Conservation (phyloP, 53 echinoderm and acorn worm genomes). For the Crossaster papposus region DNA sequence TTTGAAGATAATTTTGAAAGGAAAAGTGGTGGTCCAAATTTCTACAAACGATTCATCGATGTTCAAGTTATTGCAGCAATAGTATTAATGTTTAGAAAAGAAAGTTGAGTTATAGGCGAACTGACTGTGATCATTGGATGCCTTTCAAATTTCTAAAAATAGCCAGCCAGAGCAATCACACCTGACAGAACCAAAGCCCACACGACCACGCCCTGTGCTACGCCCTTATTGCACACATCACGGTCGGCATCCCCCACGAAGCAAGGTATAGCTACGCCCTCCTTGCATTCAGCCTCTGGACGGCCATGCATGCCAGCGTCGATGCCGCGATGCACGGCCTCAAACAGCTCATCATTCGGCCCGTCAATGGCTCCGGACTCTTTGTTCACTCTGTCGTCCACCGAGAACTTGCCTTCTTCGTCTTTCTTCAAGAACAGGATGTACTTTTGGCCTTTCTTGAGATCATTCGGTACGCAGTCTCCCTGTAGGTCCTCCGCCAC, state of each 20-base stretch:
- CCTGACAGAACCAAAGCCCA: background rate
- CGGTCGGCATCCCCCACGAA: constrained; percentile 3
- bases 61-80: background rate
- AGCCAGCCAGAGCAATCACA: background rate
- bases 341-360: background rate
- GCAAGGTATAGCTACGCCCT: constrained; percentile 10
- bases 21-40: background rate
- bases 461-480: background rate
- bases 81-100: too few species aligned
- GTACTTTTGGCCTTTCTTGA: constrained; percentile 18
- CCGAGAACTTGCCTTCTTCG: background rate
- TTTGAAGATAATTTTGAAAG: background rate
- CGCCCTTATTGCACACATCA: background rate
- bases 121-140: background rate
- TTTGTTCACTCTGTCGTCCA: constrained; percentile 8
- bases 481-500: background rate
- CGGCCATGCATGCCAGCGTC: background rate
- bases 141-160: background rate
- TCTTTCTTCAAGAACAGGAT: constrained; percentile 1
- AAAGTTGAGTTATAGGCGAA: background rate
- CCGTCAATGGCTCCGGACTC: background rate
- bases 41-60: background rate
- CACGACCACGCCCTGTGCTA: background rate
- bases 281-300: constrained; percentile 8
- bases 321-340: constrained; percentile 26